These are phyloP conservation scores for Anarrhichthys ocellatus DNA, from an alignment of 2,113 vertebrate species.

Conservation along the genomic window DNA sequence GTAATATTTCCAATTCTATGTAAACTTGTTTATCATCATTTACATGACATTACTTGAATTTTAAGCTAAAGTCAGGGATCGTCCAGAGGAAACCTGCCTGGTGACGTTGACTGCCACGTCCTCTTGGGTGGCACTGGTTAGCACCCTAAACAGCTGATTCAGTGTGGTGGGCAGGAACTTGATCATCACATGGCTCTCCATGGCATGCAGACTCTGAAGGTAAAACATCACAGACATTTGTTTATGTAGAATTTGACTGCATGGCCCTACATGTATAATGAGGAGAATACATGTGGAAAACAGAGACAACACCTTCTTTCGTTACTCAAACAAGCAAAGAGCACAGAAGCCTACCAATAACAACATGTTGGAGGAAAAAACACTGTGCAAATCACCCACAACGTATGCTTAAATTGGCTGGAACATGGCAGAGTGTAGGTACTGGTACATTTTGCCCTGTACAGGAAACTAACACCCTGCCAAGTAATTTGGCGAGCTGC, in stretches of 20 bases:
- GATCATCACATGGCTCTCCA: slow-evolving; percentile 98
- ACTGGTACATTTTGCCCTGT: slow-evolving; percentile 9
- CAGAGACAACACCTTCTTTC: background rate
- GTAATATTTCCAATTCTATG: background rate
- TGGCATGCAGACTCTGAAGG: slow-evolving; percentile 92
- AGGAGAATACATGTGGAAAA: background rate
- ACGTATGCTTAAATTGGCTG: slow-evolving; percentile 27
- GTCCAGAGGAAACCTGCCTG: slow-evolving; percentile 80
- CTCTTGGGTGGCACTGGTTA: slow-evolving; percentile 91
- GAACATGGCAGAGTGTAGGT: slow-evolving; percentile 19
- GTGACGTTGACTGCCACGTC: slow-evolving; percentile 98
- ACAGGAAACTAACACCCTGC: slow-evolving; percentile 51
- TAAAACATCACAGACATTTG: slow-evolving; percentile 1
- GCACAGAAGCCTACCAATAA: background rate
- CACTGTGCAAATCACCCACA: slow-evolving; percentile 20
- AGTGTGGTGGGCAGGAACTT: slow-evolving; percentile 96
- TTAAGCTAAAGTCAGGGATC: background rate
- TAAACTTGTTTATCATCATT: background rate
- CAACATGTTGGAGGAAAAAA: background rate
- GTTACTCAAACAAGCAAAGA: background rate
- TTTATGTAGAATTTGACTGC: background rate
- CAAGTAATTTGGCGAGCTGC: slow-evolving; percentile 62
- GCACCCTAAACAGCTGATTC: slow-evolving; percentile 96
- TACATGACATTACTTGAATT: background rate
- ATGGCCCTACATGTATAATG: background rate